These are phyloP conservation scores for Epinephelus fuscoguttatus DNA, from an alignment of 2,113 vertebrate genomes.

Conservation along the genomic window DNA sequence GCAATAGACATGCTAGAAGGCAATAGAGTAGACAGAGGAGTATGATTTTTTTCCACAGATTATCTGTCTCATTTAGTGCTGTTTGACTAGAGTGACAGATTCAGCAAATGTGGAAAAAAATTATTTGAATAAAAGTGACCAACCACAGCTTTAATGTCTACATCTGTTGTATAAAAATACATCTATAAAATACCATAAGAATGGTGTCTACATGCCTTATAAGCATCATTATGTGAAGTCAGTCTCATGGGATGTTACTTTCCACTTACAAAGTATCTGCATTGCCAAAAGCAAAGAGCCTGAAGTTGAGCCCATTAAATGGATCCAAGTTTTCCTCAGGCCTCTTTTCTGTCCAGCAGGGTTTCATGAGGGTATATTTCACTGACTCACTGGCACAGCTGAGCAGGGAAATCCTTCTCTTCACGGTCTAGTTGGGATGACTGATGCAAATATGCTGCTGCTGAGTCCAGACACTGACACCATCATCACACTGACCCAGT, in stretches of 20 bases:
- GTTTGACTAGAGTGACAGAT: too few relatives aligned
- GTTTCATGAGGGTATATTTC: constrained; percentile 75
- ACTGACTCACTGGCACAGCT: constrained; percentile 81
- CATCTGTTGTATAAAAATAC: not conserved
- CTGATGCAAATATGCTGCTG: constrained; percentile 83
- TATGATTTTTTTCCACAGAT: too few relatives aligned
- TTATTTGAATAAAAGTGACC: too few relatives aligned
- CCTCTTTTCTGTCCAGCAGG: constrained; percentile 59
- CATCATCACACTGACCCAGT: constrained; percentile 79
- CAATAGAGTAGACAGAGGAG: too few relatives aligned
- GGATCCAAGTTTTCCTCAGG: constrained; percentile 65
- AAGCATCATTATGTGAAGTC: constrained; percentile 22
- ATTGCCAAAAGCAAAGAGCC: constrained; percentile 59
- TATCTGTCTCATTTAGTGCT: too few relatives aligned
- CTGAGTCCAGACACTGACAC: constrained; percentile 81
- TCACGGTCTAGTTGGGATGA: constrained; percentile 83
- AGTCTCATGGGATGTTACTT: constrained; percentile 39
- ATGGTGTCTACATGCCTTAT: constrained; percentile 10
- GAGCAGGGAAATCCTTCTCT: constrained; percentile 82
- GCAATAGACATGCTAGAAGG: too few relatives aligned
- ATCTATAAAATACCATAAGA: constrained; percentile 26
- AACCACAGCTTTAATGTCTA: not conserved
- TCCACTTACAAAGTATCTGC: constrained; percentile 46
- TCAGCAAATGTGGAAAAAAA: too few relatives aligned
- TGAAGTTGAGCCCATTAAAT: constrained; percentile 70